phyloP scores from a whole-genome alignment of 2,888 invertebrate genomes.

The Ophion ventricosus region DNA sequence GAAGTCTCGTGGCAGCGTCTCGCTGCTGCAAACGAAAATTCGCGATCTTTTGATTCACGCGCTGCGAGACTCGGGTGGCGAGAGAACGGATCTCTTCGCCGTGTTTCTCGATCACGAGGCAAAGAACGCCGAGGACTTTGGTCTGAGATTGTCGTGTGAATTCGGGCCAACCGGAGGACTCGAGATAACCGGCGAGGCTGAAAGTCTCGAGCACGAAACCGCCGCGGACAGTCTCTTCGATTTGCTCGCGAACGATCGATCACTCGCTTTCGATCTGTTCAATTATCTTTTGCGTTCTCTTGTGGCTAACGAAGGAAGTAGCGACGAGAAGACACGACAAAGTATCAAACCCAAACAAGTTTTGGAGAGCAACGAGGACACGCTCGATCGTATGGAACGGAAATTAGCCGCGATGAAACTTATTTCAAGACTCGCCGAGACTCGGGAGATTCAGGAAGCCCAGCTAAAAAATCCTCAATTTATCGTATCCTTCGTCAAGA shows the following conservation, averaged over 20 bases:
- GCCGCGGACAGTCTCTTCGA: slow-evolving; percentile 79
- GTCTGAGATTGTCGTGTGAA: slow-evolving; percentile 72
- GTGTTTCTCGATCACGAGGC: slow-evolving; percentile 72
- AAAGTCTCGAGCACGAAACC: slow-evolving; percentile 74
- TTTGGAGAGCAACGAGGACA: slow-evolving; percentile 72
- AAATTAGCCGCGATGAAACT: slow-evolving; percentile 78
- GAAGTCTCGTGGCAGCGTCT: slow-evolving; percentile 73
- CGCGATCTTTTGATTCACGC: slow-evolving; percentile 73
- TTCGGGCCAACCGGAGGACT: slow-evolving; percentile 77
- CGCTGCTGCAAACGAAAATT: slow-evolving; percentile 71
- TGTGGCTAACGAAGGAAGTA: slow-evolving; percentile 35
- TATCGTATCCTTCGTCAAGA: slow-evolving; percentile 80
- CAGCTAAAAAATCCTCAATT: slow-evolving; percentile 79
- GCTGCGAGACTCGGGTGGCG: slow-evolving; percentile 67
- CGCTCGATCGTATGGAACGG: slow-evolving; percentile 74
- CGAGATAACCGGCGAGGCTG: slow-evolving; percentile 72
- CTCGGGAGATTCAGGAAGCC: slow-evolving; percentile 77
- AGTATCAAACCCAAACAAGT: slow-evolving; percentile 44
- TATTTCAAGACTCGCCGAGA: slow-evolving; percentile 79
- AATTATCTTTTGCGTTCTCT: slow-evolving; percentile 80
- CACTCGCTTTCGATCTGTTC: slow-evolving; percentile 80
- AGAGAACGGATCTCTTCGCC: slow-evolving; percentile 71
- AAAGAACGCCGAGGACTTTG: slow-evolving; percentile 71
- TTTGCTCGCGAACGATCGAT: slow-evolving; percentile 76
- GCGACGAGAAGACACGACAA: not conserved